Percentiles rank a stretch among this genome's conserved stretches.
Evolutionary conservation across 2,888 invertebrate species (phyloP).

Genomic region (Tenthredo livida): DNA sequence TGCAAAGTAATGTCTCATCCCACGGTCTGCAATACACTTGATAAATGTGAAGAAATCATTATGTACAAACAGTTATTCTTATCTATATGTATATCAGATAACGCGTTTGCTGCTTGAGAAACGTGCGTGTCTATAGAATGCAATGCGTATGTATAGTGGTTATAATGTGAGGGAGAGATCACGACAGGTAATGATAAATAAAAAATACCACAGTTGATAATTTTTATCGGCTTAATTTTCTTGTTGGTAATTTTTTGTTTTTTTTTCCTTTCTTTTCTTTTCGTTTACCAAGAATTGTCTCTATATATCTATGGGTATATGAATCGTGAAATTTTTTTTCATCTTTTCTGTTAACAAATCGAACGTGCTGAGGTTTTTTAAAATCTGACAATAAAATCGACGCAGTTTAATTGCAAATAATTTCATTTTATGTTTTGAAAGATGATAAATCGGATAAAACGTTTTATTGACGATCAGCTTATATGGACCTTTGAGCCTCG

Average conservation of each 20-base stretch:
- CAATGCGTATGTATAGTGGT: no score
- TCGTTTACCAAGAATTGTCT: no score
- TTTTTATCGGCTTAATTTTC: neutral
- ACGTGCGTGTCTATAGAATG: neutral
- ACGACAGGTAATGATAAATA: neutral
- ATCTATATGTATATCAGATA: neutral
- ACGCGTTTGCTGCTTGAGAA: neutral
- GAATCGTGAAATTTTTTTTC: no score
- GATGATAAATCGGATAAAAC: neutral
- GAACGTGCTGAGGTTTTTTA: no score
- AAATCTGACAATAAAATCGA: no score
- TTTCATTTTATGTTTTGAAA: neutral
- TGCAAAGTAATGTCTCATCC: neutral
- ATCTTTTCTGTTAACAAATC: no score
- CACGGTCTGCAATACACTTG: neutral
- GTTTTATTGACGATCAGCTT: neutral
- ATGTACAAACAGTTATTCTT: neutral
- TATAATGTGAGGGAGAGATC: neutral
- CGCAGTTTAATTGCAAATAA: no score
- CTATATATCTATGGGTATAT: no score
- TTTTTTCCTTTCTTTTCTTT: neutral
- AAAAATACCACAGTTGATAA: constrained; percentile 6
- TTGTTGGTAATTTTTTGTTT: neutral
- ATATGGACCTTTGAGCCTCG: neutral
- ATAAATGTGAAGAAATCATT: neutral